These are phyloP conservation scores for Siniperca obscura DNA, from an alignment of 2,797 vertebrate species.

Conservation along the genomic window DNA sequence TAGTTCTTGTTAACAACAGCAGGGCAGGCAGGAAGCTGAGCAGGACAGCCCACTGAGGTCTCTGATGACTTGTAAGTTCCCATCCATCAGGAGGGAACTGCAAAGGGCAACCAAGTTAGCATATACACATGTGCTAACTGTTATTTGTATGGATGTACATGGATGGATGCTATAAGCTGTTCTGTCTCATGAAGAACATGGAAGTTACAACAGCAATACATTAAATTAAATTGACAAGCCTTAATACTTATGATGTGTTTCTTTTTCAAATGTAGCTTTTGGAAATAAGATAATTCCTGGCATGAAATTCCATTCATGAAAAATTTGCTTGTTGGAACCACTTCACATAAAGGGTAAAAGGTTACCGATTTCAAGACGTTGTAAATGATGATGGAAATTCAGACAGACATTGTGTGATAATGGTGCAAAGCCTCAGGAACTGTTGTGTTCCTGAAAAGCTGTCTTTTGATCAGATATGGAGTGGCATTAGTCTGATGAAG, in stretches of 20 bases:
- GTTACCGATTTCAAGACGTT: neutral
- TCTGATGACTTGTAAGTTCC: slow-evolving; percentile 1
- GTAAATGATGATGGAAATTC: slow-evolving; percentile 49
- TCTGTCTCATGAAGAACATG: neutral
- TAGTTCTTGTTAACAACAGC: slow-evolving; percentile 27
- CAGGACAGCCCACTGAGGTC: slow-evolving; percentile 16
- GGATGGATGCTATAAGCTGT: neutral
- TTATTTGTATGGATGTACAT: neutral
- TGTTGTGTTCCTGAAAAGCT: slow-evolving; percentile 22
- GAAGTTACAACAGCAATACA: neutral
- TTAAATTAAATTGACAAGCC: neutral
- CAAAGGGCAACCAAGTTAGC: slow-evolving; percentile 15
- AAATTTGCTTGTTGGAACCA: neutral
- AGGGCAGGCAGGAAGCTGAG: slow-evolving; percentile 25
- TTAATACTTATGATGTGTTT: slow-evolving; percentile 1
- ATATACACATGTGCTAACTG: neutral
- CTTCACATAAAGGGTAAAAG: slow-evolving; percentile 12
- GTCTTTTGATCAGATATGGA: slow-evolving; percentile 36
- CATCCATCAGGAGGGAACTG: slow-evolving; percentile 4
- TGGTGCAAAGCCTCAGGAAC: slow-evolving; percentile 12
- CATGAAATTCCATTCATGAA: neutral
- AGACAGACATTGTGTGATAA: slow-evolving; percentile 36
- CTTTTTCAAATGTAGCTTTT: neutral
- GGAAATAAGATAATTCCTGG: neutral
- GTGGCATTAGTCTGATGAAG: slow-evolving; percentile 37